phyloP scores from a whole-genome alignment of 2,888 invertebrate species.

The Aphidius colemani region DNA sequence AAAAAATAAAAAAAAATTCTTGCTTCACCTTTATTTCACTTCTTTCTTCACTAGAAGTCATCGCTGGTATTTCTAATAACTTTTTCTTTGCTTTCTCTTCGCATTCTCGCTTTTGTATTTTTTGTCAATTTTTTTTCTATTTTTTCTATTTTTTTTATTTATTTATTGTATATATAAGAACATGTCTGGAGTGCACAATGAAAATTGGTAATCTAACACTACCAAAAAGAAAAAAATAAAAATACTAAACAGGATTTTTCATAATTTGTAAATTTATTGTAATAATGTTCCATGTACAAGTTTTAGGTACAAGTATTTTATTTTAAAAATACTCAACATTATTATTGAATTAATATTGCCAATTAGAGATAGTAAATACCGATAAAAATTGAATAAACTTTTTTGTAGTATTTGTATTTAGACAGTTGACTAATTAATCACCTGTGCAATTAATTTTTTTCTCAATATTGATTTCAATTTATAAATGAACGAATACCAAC shows the following conservation, averaged over 20 bases:
- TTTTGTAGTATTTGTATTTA: no score
- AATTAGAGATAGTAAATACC: no score
- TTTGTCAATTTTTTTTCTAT: slow-evolving; percentile 34
- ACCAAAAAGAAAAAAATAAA: slow-evolving; percentile 35
- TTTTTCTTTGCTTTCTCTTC: slow-evolving; percentile 40
- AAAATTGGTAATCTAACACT: slow-evolving; percentile 50
- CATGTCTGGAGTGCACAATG: slow-evolving; percentile 49
- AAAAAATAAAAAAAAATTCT: slow-evolving; percentile 24
- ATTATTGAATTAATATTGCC: no score
- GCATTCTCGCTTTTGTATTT: slow-evolving; percentile 36
- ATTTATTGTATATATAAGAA: slow-evolving; percentile 22
- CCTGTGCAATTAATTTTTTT: no score
- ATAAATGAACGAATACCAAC: no score
- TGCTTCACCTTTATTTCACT: slow-evolving; percentile 34
- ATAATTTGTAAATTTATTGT: not conserved
- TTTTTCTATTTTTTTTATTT: slow-evolving; percentile 25
- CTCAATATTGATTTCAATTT: no score
- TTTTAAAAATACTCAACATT: no score
- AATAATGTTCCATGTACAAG: no score
- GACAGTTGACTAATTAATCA: no score
- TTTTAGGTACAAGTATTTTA: no score
- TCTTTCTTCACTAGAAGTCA: slow-evolving; percentile 37
- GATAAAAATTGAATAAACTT: no score
- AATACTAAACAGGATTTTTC: not conserved
- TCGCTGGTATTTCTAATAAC: slow-evolving; percentile 52